Conservation (phyloP, 30 jellyfish, hydroid and myxozoan species). For the Cassiopea xamachana region DNA sequence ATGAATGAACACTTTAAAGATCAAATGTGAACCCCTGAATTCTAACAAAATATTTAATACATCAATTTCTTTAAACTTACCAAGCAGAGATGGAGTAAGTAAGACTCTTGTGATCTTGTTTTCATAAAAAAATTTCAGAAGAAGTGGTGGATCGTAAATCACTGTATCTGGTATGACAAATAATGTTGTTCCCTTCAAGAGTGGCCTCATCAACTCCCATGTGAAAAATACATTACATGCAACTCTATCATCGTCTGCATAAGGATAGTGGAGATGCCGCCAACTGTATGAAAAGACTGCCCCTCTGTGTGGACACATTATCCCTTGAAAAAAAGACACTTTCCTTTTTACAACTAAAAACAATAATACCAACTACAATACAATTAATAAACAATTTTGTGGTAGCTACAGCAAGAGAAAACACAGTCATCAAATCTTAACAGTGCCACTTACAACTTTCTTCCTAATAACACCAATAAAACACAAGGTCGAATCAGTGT, state of each 20-base stretch:
- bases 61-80: constrained; percentile 27
- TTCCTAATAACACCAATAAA: too few relatives aligned
- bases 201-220: constrained; percentile 97
- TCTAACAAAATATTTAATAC: too few relatives aligned
- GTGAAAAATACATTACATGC: constrained; percentile 91
- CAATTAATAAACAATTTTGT: too few relatives aligned
- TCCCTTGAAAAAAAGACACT: constrained; percentile 54
- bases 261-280: constrained; percentile 90
- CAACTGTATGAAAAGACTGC: constrained; percentile 88
- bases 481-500: too few relatives aligned
- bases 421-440: too few relatives aligned
- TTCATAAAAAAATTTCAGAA: constrained; percentile 64
- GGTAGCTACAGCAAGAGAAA: too few relatives aligned
- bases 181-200: constrained; percentile 75
- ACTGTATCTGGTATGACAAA: constrained; percentile 83
- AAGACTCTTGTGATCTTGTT: constrained; percentile 79
- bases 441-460: too few relatives aligned
- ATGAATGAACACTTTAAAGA: too few relatives aligned
- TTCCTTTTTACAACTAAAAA: too few relatives aligned
- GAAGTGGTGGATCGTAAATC: constrained; percentile 85
- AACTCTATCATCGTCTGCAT: constrained; percentile 72
- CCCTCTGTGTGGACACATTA: constrained; percentile 95
- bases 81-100: constrained; percentile 89
- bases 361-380: too few relatives aligned
- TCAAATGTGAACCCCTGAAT: too few relatives aligned